Conservation (phyloP, 2,113 vertebrate genomes). For the Callaeas wilsoni region DNA sequence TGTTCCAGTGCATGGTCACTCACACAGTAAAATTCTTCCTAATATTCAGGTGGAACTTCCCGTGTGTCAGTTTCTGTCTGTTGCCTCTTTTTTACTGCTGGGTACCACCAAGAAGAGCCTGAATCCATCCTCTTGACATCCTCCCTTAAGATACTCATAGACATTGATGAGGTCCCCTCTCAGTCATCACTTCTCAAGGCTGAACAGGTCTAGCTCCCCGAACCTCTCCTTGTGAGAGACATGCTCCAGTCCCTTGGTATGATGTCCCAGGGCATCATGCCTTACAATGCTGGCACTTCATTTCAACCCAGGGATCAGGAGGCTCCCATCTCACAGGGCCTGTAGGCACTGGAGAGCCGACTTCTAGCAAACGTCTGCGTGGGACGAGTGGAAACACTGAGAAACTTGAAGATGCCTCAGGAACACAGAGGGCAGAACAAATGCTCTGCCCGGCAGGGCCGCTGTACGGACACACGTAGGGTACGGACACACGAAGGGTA, state of each 20-base stretch:
- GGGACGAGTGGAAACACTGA: fast-evolving
- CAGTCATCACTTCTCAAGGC: neutral
- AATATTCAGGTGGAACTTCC: neutral
- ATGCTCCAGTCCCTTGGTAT: neutral
- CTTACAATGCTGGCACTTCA: neutral
- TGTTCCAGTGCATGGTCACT: neutral
- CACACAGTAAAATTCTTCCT: neutral
- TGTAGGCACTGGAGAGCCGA: neutral
- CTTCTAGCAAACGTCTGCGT: fast-evolving
- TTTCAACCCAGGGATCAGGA: neutral
- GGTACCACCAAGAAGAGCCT: neutral
- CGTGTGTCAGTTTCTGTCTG: neutral
- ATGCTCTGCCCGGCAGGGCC: neutral
- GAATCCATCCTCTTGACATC: neutral
- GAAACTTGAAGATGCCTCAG: neutral
- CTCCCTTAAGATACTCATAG: neutral
- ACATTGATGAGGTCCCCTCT: neutral
- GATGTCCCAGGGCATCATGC: neutral
- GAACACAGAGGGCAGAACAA: fast-evolving
- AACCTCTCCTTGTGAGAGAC: no score
- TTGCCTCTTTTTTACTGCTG: neutral
- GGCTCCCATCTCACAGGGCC: no score
- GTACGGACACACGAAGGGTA: fast-evolving
- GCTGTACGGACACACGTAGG: no score
- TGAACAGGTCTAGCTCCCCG: neutral